Conservation (phyloP, 2,113 vertebrate genomes). For the Cynopterus brachyotis region DNA sequence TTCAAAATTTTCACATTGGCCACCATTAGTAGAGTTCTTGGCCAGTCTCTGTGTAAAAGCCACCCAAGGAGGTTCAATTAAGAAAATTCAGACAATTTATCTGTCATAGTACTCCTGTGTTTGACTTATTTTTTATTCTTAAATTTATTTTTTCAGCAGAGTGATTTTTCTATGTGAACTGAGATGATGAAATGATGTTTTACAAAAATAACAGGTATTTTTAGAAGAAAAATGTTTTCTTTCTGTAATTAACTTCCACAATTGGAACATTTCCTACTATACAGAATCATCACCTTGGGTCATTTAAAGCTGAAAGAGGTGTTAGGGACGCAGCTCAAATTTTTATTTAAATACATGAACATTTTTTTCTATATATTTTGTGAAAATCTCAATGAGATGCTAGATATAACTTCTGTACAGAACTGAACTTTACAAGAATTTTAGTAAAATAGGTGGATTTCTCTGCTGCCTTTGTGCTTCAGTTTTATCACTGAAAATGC, state of each 20-base stretch:
- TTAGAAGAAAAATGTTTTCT: conserved; percentile 18
- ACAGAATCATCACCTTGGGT: not conserved
- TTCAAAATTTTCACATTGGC: not conserved
- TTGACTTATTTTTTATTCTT: not conserved
- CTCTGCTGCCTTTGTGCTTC: not conserved
- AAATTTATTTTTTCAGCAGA: conserved; percentile 44
- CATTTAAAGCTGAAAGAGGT: not conserved
- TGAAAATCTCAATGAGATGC: conserved; percentile 3
- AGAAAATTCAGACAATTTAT: not conserved
- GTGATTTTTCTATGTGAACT: conserved; percentile 44
- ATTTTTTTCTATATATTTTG: conserved; percentile 22
- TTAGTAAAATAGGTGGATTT: not conserved
- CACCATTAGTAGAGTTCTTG: not conserved
- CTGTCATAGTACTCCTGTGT: not conserved
- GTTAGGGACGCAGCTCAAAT: not conserved
- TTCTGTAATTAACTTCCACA: not conserved
- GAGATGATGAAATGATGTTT: conserved; percentile 34
- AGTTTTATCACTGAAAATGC: conserved; percentile 1
- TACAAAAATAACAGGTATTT: conserved; percentile 5
- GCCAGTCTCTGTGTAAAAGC: not conserved
- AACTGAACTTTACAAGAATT: conserved; percentile 32
- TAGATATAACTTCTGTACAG: not conserved
- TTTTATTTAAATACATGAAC: conserved; percentile 17
- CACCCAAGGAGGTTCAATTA: not conserved
- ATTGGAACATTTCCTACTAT: not conserved